Base-by-base conservation (phyloP, 2,113 vertebrate genomes). In the Phrynosoma platyrhinos region DNA sequence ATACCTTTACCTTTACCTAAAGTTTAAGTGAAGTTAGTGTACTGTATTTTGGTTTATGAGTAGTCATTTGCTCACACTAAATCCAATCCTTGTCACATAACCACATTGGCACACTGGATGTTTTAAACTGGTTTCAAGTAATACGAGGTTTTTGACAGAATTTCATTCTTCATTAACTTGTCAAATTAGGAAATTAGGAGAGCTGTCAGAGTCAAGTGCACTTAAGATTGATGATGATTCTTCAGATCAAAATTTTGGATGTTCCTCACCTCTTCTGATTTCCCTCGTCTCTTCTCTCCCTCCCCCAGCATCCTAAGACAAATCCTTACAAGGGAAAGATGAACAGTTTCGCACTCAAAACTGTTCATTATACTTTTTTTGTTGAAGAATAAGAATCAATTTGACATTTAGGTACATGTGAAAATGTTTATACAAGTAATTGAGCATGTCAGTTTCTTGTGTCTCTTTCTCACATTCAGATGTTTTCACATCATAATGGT, bases 241-340 rank as follows among this genome's bases (percentile, higher is more conserved):
- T 91, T 87, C 58, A 62, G 3, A 87, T 86, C 80, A 93, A 94
- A 89, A 91, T 0, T 1, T 64, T 40, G 80, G 89, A 91, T 93
- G 62, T 87, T 92, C 53, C 32, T 30, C 42, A 42, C 79, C 83
- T 90, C 85, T 90, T 94, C 83, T 69, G 85, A 93, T 94, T 94
- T 92, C 89, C 55, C 72, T 64, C 72, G 25, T 75, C 71, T 75
- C 25, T 64, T 40, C 62, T 36, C 27, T 72, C 90, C 92, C 89
- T 25, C 87, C n/a, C 0, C 13, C 0, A 0, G 69, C 79, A 87
- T 95, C 95, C 94, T 96, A 87, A 85, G 89, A 93, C 88, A 90
- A 94, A 89, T 92, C 80, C 91, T 92, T 93, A 84, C 91, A 96
- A 94, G 92, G 89, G 81, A 92, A 94, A 92, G 85, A 75, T 69